These are phyloP conservation scores for Gallinago nigripennis DNA, from an alignment of 2,797 vertebrate genomes.

Conservation along the genomic window DNA sequence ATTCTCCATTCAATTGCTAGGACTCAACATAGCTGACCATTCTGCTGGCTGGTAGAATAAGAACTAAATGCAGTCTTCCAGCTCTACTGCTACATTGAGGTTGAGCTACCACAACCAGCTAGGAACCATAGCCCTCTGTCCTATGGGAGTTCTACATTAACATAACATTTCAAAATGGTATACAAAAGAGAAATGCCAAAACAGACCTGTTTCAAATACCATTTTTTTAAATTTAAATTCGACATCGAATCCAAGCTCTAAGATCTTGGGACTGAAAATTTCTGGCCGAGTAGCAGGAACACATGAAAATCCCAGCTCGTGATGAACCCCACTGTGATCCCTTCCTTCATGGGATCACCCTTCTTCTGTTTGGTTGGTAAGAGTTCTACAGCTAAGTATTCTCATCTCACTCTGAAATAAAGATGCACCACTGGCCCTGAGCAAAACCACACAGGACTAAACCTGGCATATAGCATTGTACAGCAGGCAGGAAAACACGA, in stretches of 20 bases:
- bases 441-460: neutral
- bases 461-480: neutral
- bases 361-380: neutral
- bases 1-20: neutral
- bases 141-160: neutral
- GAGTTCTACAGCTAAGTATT: neutral
- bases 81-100: neutral
- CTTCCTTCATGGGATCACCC: accelerated
- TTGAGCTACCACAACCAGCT: neutral
- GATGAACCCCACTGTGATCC: neutral
- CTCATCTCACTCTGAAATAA: neutral
- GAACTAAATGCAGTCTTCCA: neutral
- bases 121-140: neutral
- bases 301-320: neutral
- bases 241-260: neutral
- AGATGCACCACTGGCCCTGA: neutral
- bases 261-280: neutral
- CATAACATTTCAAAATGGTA: neutral
- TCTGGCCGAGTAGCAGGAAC: neutral
- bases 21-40: neutral
- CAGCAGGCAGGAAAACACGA: neutral
- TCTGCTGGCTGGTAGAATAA: neutral
- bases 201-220: neutral
- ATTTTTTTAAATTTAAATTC: neutral
- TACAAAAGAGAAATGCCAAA: neutral